These are phyloP conservation scores for Tachysurus vachellii DNA, from an alignment of 2,113 vertebrate genomes.

Conservation along the genomic window DNA sequence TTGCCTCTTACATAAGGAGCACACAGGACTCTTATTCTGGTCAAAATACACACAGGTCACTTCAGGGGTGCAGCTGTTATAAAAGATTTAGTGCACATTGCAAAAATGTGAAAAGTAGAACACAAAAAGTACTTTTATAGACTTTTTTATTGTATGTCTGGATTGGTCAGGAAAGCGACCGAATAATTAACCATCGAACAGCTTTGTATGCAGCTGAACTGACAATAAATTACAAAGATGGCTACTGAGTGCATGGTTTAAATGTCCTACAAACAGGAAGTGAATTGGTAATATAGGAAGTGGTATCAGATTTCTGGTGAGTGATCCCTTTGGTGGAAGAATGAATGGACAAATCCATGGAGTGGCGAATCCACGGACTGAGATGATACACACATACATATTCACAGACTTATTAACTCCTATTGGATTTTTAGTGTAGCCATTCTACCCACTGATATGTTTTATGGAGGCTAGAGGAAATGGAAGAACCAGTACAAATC, in stretches of 20 bases:
- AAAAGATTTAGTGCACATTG: neutral
- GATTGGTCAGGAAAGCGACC: no score
- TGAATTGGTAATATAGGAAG: no score
- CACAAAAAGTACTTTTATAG: neutral
- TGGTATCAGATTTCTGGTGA: no score
- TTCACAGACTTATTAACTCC: neutral
- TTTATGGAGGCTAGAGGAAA: neutral
- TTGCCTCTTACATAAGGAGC: constrained; percentile 43
- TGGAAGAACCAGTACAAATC: neutral
- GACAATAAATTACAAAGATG: no score
- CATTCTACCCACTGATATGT: neutral
- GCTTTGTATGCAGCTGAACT: no score
- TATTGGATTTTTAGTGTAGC: neutral
- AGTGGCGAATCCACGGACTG: neutral
- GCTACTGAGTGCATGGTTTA: no score
- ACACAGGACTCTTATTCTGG: constrained; percentile 46
- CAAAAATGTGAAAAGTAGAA: neutral
- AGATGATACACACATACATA: neutral
- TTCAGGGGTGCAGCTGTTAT: neutral
- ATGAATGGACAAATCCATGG: no score
- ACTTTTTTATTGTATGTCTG: neutral
- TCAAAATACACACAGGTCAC: constrained; percentile 22
- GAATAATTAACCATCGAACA: no score
- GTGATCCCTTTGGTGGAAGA: no score
- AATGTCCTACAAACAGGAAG: no score